Base-by-base conservation (phyloP, 1,140 invertebrate species). In the Chionoecetes opilio region DNA sequence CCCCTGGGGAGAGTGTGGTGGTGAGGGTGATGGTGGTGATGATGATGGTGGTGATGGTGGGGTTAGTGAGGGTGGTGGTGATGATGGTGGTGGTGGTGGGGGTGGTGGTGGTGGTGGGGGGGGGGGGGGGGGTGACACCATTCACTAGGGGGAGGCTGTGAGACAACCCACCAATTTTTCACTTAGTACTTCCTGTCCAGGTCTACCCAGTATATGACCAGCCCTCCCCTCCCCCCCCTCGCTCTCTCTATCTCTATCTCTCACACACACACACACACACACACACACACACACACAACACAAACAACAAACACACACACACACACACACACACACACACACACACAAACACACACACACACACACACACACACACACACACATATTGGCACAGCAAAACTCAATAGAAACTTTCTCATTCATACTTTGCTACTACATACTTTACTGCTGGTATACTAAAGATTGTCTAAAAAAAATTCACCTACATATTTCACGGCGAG, bases 151-250 rank as follows among this genome's bases (percentile, higher is more conserved):
- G 88, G 41, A 31, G 34, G 29, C 34, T 90, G 35, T 90, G 34
- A 26, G 35, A 38, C 88, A 35, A 90, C 34, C 88, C 38, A 29
- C 35, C 88, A 90, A 90, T 90, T 90, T 90, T 31, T 90, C 88
- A 90, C 88, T 90, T 90, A 90, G 35, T 53, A 9, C 88, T 90
- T 90, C 41, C 88, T 90, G 35, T 32, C 88, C 37, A 35, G 37
- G 34, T 87, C 85, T 75, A 75, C 63, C 63, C 63, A 75, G 63
- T 75, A 75, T 75, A 26, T 75, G 63, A 75, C 63, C 63, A 26
- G 63, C 63, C 63, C n/a, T 14, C 29, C 29, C 31, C 84, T 26
- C 14, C 11, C 31, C 32, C 35, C 41, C 14, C 41, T 46, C 63
- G 26, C 85, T 87, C 34, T 87, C 85, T 87, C 85, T 37, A 29